Evolutionary conservation across 2,797 vertebrate species (phyloP), one percentile per base, ranked within the genome.

Genomic region (Poliocrania exsul): DNA sequence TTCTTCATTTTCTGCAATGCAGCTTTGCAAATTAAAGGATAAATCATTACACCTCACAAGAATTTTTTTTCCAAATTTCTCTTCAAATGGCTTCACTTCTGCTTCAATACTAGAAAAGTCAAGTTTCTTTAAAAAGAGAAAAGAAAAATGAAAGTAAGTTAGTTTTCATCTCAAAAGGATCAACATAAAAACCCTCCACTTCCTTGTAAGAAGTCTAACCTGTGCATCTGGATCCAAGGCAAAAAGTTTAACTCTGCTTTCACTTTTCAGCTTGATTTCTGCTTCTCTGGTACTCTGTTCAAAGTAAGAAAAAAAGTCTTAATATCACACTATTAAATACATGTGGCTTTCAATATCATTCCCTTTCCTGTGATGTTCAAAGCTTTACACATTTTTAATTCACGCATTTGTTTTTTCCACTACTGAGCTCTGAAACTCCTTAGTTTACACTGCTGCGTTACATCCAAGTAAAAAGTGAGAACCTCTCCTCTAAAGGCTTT

Each of bases 1-100:
- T 51, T 99, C 99, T 89, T 99, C 99, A n/a, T 98, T 99, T 94
- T 99, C 99, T 4, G 98, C 98, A n/a, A 99, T 97, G 2, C 99
- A 99, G 97, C 99, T 98, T 97, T 99, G 99, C 86, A 99, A 97
- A 97, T 99, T 99, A 97, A 99, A 99, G 37, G 98, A 98, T 82
- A 99, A 98, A 96, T 99, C 98, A 11, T 99, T 98, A 87, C 99
- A 99, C 96, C 98, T 99, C 94, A 99, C 99, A 72, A 99, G 97
- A 95, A 99, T 97, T 89, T 99, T 98, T 97, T 99, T 99, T 23
- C 99, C 99, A 83, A 99, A 99, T 95, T 99, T 99, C 96, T 99
- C 99, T 92, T 99, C 99, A 96, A 99, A 99, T 75, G 99, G 99
- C 78, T 98, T 99, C 90, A 99, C 98, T 25, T 99, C 99, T 14